Percentiles rank a stretch among this genome's conserved stretches.
These are phyloP conservation scores for Acanthopagrus latus DNA, from an alignment of 2,797 vertebrate genomes.

Conservation along the genomic window DNA sequence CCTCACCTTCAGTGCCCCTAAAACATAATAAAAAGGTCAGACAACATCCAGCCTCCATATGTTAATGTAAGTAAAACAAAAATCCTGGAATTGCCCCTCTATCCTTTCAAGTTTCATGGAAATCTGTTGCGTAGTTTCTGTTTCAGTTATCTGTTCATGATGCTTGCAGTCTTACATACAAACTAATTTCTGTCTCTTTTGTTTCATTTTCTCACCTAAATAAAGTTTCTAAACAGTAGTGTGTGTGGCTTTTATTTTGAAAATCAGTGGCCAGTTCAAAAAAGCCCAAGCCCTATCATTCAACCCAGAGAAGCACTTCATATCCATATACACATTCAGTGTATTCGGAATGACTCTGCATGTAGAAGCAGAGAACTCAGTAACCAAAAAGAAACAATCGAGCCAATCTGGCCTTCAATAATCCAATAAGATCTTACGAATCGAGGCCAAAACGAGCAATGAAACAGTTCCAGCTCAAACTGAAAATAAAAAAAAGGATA, in stretches of 20 bases:
- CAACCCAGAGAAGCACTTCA: neutral
- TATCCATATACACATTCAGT: neutral
- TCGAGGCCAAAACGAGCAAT: neutral
- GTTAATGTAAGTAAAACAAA: no score
- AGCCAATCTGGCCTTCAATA: neutral
- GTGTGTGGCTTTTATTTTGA: constrained; percentile 14
- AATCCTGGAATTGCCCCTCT: no score
- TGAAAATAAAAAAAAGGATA: constrained; percentile 35
- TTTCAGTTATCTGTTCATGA: no score
- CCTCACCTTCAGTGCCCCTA: no score
- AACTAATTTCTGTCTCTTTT: neutral
- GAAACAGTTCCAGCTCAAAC: constrained; percentile 34
- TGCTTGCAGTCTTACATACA: neutral
- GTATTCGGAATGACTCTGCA: constrained; percentile 15
- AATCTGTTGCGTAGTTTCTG: no score
- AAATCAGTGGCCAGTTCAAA: neutral
- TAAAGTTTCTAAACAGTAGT: neutral
- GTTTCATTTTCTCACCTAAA: neutral
- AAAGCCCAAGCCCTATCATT: constrained; percentile 1
- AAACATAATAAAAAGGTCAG: no score
- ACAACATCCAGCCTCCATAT: no score
- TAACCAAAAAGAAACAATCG: constrained; percentile 12
- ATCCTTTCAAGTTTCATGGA: no score
- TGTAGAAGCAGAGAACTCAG: constrained; percentile 30
- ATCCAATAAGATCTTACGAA: neutral